Base-by-base conservation (phyloP, 2,888 invertebrate genomes). In the Athalia rosae region DNA sequence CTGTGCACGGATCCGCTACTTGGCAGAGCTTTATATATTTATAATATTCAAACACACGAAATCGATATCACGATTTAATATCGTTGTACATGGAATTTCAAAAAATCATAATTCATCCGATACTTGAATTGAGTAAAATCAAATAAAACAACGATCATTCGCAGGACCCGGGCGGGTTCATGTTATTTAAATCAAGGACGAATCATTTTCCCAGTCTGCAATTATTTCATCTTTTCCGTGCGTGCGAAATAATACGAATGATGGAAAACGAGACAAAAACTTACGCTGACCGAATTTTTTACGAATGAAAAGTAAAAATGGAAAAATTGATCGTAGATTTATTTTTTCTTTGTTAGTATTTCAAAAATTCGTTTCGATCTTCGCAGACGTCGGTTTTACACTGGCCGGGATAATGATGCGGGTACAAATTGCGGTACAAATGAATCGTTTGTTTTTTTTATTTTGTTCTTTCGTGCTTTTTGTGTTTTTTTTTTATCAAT, bases 51-150 rank as follows among this genome's bases (percentile, higher is more conserved):
- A 61, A 61, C 13, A 58, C 61, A 56, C 41, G 28, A 9, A 47
- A 74, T 74, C 74, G 45, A 59, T 61, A 59, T 53, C 28, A 58
- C 45, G 13, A 73, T n/a, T 0, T 13, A 41, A 66, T 28, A 66
- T 66, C 66, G 66, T 7, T 66, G 48, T 28, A n/a, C 28, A 61
- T 74, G 45, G 53, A 43, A 71, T 62, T 13, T 45, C 47, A n/a
- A 8, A 50, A 7, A 11, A 7, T 50, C 11, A 50, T 50, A 50
- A 9, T 50, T 11, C 11, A 9, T 50, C 50, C 11, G 13, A 47
- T 64, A 28, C 28, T 28, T 28, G 28, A 28, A 28, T 28, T 28
- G 28, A 2, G 28, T 2, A 28, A 28, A 28, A 28, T n/a, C 0
- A 28, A 2, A 28, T 28, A 28, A 28, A 28, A 28, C 28, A 28